These are phyloP conservation scores for Unio delphinus DNA, from an alignment of 2,888 invertebrate genomes.

Conservation along the genomic window DNA sequence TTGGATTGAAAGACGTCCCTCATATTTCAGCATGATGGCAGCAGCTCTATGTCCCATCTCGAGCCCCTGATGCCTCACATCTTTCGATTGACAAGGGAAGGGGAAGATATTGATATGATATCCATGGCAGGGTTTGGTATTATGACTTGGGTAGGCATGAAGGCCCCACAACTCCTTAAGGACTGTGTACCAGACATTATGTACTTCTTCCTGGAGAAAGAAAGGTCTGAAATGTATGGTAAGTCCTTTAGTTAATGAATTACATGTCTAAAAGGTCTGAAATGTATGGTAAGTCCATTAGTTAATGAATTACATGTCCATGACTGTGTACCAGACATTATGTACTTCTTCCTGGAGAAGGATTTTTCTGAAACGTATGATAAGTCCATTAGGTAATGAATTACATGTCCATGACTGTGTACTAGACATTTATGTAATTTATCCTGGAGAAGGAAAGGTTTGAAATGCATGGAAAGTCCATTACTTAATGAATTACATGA, in stretches of 20 bases:
- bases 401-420: too few relatives aligned
- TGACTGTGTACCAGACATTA: conserved; percentile 14
- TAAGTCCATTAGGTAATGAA: conserved; percentile 5
- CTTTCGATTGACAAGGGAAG: conserved; percentile 16
- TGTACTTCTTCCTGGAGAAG: conserved; percentile 24
- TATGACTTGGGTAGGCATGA: conserved; percentile 6
- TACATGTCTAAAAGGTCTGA: conserved; percentile 2
- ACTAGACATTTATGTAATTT: too few relatives aligned
- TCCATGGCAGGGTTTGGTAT: conserved; percentile 10
- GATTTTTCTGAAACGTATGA: conserved; percentile 15
- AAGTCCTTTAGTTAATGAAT: background rate
- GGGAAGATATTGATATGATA: conserved; percentile 9
- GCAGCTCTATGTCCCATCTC: background rate
- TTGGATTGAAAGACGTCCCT: too few relatives aligned
- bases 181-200: conserved; percentile 17
- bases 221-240: conserved; percentile 18
- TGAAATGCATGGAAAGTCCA: too few relatives aligned
- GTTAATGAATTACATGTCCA: too few relatives aligned
- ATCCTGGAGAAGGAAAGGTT: too few relatives aligned
- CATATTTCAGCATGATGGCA: too few relatives aligned
- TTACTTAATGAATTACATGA: too few relatives aligned
- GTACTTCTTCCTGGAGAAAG: conserved; percentile 22
- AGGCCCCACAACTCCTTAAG: too few relatives aligned
- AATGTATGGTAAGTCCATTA: conserved; percentile 15
- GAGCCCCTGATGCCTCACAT: conserved; percentile 8